Evolutionary conservation across 2,888 invertebrate genomes (phyloP).

Genomic region (Limenitis arthemis): DNA sequence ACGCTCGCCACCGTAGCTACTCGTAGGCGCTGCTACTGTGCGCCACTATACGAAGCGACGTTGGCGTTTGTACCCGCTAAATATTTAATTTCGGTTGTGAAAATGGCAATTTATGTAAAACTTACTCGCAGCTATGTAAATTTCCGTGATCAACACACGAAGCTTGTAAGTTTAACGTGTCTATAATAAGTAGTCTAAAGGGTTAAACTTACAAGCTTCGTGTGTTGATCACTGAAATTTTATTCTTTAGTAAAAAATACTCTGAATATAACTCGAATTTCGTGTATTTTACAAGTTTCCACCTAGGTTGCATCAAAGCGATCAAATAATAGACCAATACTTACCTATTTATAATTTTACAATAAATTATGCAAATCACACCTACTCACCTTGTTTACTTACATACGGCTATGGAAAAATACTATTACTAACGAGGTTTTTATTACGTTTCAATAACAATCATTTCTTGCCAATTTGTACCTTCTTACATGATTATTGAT

Average conservation of each 20-base stretch:
- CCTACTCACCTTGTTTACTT: neutral
- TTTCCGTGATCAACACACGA: no score
- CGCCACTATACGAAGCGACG: constrained; percentile 5
- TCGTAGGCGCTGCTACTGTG: neutral
- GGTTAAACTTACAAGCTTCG: constrained; percentile 5
- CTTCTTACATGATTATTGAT: constrained; percentile 26
- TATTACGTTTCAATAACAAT: constrained; percentile 3
- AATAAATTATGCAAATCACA: constrained; percentile 19
- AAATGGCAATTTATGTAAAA: constrained; percentile 69
- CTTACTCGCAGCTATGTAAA: constrained; percentile 61
- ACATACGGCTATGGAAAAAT: neutral
- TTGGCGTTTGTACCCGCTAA: constrained; percentile 44
- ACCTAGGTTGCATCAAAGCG: neutral
- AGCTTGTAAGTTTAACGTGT: constrained; percentile 9
- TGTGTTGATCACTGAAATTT: constrained; percentile 2
- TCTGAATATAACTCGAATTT: neutral
- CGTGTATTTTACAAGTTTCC: neutral
- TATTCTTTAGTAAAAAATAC: constrained; percentile 1
- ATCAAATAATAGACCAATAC: constrained; percentile 9
- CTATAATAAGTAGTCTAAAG: constrained; percentile 16
- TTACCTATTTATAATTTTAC: constrained; percentile 1
- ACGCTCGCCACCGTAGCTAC: constrained; percentile 20
- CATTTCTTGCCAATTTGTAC: constrained; percentile 49
- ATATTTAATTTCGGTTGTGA: constrained; percentile 73
- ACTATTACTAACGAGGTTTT: neutral